Conservation (phyloP, 2,888 invertebrate genomes). For the Spodoptera picta region DNA sequence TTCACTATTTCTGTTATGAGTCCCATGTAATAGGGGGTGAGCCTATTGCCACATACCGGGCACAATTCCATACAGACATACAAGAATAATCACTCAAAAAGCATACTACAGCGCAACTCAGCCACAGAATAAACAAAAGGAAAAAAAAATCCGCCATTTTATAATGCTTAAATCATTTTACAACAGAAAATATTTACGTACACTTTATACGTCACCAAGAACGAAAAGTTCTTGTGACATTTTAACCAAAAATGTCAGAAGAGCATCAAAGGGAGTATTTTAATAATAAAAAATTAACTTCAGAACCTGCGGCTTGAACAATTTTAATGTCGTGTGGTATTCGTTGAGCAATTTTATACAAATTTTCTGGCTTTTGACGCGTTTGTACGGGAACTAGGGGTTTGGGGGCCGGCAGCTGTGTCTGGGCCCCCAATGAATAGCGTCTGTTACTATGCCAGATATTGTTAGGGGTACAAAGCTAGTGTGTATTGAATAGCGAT, state of each 20-base stretch:
- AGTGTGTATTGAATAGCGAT: no score
- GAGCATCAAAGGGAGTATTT: conserved; percentile 50
- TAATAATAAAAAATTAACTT: conserved; percentile 55
- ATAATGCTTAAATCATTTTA: no score
- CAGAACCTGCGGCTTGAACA: conserved; percentile 25
- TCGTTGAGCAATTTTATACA: conserved; percentile 38
- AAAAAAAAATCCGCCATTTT: no score
- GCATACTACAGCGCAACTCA: no score
- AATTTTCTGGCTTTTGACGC: conserved; percentile 31
- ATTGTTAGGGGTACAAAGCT: conserved; percentile 2
- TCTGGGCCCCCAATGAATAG: background rate
- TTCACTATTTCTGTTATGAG: no score
- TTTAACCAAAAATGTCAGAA: conserved; percentile 31
- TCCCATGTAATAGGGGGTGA: no score
- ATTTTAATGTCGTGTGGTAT: conserved; percentile 36
- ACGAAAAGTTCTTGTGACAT: conserved; percentile 13
- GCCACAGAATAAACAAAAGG: no score
- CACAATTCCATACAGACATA: no score
- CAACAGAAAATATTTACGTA: conserved; percentile 7
- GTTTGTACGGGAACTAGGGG: background rate
- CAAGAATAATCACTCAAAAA: no score
- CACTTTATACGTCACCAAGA: background rate
- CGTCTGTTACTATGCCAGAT: conserved; percentile 16
- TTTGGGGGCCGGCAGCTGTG: conserved; percentile 25
- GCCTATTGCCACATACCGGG: no score